Conservation (phyloP, 1,140 invertebrate species). For the Zaprionus camerounensis region DNA sequence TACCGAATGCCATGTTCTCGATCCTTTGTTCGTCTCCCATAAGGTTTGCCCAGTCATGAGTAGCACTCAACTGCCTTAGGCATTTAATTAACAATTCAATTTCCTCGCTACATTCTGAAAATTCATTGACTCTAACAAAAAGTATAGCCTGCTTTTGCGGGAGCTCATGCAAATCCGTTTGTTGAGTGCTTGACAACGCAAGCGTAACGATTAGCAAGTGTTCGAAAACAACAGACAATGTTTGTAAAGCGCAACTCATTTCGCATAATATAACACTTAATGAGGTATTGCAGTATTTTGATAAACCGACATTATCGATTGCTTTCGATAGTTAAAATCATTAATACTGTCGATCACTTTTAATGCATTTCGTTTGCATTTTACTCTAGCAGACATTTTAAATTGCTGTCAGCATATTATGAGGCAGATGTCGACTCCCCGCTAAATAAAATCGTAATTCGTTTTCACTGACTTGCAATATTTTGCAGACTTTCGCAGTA, state of each 20-base stretch:
- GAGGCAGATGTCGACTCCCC: not conserved
- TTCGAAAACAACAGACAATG: not conserved
- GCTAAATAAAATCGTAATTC: not conserved
- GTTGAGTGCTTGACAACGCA: conserved; percentile 29
- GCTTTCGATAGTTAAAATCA: not conserved
- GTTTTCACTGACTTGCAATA: conserved; percentile 13
- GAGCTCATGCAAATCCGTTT: conserved; percentile 40
- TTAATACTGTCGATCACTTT: not conserved
- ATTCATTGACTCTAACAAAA: conserved; percentile 15
- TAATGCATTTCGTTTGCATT: not conserved
- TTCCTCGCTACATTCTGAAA: conserved; percentile 44
- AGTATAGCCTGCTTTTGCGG: conserved; percentile 25
- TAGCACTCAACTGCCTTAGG: conserved; percentile 19
- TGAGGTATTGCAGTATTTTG: not conserved
- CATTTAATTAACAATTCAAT: conserved; percentile 75
- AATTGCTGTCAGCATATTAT: not conserved
- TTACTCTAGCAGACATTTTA: not conserved
- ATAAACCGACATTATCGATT: not conserved
- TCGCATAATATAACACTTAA: not conserved
- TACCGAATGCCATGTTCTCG: not conserved
- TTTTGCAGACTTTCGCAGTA: not conserved
- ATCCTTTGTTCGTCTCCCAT: conserved; percentile 26
- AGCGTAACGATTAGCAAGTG: conserved; percentile 14
- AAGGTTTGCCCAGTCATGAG: conserved; percentile 67
- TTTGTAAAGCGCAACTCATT: not conserved